Evolutionary conservation across 2,113 vertebrate species (phyloP).

Genomic region (Tetraodon nigroviridis): DNA sequence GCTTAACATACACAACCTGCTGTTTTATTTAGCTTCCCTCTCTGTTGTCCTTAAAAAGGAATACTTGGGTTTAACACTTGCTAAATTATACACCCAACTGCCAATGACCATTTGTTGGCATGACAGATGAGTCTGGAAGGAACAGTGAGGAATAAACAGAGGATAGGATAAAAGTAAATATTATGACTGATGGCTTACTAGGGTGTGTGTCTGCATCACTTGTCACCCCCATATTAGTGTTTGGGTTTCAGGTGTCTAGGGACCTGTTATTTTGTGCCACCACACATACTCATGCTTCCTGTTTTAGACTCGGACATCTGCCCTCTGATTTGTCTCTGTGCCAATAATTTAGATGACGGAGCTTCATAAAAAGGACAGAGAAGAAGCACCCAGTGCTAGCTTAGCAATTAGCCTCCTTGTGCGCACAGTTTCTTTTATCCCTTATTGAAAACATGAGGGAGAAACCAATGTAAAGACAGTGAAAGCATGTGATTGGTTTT

Average conservation of each 20-base stretch:
- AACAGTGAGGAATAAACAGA: constrained; percentile 43
- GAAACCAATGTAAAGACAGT: constrained; percentile 9
- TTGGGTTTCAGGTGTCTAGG: constrained; percentile 38
- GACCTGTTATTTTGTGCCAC: constrained; percentile 52
- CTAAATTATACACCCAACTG: constrained; percentile 49
- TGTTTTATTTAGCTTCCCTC: constrained; percentile 3
- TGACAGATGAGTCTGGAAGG: constrained; percentile 30
- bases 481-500: constrained; percentile 15
- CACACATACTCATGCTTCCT: constrained; percentile 12
- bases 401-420: no score
- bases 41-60: constrained; percentile 28
- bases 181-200: constrained; percentile 63
- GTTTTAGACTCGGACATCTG: constrained; percentile 28
- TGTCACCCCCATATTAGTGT: constrained; percentile 44
- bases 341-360: background rate
- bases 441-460: constrained; percentile 22
- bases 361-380: background rate
- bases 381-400: background rate
- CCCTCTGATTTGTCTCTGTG: constrained; percentile 9
- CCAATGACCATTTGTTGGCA: constrained; percentile 39
- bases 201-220: constrained; percentile 42
- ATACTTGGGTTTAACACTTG: constrained; percentile 30
- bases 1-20: constrained; percentile 35
- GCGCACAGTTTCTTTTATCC: background rate
- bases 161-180: constrained; percentile 48